A percentile compares a stretch with the other conserved stretches of the same genome.
phyloP scores from a whole-genome alignment of 1,140 invertebrate species.

The Battus philenor region DNA sequence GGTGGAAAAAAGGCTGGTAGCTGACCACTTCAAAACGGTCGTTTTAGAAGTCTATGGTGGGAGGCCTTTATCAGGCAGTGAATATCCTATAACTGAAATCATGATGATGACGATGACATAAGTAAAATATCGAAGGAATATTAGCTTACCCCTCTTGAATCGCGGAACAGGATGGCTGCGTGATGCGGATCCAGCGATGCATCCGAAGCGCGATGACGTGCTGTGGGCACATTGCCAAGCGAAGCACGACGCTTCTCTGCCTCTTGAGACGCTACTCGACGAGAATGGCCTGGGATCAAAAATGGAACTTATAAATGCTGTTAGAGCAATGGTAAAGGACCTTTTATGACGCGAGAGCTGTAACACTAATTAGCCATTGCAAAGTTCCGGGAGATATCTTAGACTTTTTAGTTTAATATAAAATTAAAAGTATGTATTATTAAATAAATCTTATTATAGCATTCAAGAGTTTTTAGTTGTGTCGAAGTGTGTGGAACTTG shows the following conservation, averaged over 20 bases:
- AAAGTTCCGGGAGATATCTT: no score
- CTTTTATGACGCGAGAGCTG: no score
- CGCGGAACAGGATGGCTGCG: constrained; percentile 91
- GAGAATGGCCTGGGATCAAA: constrained; percentile 81
- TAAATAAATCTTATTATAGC: no score
- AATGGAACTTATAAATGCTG: neutral
- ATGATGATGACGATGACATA: no score
- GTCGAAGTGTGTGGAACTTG: no score
- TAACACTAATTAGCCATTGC: no score
- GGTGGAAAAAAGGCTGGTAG: neutral
- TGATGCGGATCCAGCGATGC: constrained; percentile 87
- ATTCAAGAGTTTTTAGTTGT: neutral
- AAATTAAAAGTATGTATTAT: neutral
- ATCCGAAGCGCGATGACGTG: constrained; percentile 81
- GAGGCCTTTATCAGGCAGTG: neutral
- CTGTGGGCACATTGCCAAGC: constrained; percentile 77
- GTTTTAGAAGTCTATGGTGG: neutral
- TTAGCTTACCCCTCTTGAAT: constrained; percentile 90
- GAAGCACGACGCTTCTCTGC: constrained; percentile 84
- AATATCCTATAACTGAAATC: no score
- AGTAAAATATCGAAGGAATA: neutral
- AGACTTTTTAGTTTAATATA: no score
- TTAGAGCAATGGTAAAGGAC: no score
- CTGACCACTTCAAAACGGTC: neutral
- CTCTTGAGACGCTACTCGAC: constrained; percentile 84